phyloP scores from a whole-genome alignment of 2,113 vertebrate species.

The Oryzias woworae region DNA sequence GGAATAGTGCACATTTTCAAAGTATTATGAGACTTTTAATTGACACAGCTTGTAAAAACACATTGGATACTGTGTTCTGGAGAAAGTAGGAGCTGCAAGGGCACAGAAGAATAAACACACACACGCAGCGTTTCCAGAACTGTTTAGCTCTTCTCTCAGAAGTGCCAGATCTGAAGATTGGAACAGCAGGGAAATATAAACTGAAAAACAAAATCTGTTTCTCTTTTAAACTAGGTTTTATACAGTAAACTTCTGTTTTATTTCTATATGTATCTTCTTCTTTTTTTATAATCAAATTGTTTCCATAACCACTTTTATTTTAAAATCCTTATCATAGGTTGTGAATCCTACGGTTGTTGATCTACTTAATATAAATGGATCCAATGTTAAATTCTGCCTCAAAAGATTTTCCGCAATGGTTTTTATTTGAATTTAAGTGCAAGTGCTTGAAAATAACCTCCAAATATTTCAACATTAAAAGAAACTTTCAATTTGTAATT shows the following conservation, averaged over 20 bases:
- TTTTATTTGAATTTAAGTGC: neutral
- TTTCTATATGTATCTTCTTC: neutral
- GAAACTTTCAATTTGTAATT: neutral
- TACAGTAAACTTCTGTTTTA: conserved; percentile 1
- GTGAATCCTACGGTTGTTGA: too few relatives aligned
- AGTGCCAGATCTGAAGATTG: conserved; percentile 35
- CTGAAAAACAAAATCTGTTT: conserved; percentile 13
- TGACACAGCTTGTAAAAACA: conserved; percentile 14
- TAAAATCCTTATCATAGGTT: too few relatives aligned
- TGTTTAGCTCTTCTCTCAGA: conserved; percentile 26
- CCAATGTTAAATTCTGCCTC: too few relatives aligned
- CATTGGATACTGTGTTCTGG: conserved; percentile 2
- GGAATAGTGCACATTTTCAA: conserved; percentile 56
- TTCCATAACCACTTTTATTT: too few relatives aligned
- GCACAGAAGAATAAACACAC: too few relatives aligned
- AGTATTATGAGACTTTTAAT: conserved; percentile 44
- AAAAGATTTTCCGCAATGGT: neutral
- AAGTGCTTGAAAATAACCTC: conserved; percentile 1
- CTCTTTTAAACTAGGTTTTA: too few relatives aligned
- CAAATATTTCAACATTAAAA: neutral
- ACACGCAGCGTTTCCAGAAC: too few relatives aligned
- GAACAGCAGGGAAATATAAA: conserved; percentile 1
- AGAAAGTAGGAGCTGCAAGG: too few relatives aligned
- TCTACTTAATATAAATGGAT: too few relatives aligned
- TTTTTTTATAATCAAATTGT: too few relatives aligned